Evolutionary conservation across 2,113 vertebrate species (phyloP).

Genomic region (Eulacestoma nigropectus): DNA sequence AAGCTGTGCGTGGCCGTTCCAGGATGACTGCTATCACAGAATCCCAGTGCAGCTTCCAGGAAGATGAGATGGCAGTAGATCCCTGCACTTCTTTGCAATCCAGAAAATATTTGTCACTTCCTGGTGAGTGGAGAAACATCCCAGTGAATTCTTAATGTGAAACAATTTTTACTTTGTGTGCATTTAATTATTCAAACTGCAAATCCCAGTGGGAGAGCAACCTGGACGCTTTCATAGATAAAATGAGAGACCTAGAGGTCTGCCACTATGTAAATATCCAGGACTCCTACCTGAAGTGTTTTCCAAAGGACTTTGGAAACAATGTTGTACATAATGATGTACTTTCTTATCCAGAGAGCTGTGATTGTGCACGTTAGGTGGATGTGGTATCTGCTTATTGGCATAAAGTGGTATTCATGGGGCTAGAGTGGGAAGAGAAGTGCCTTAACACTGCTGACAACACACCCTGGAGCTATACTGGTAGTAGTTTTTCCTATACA

Average conservation of each 20-base stretch:
- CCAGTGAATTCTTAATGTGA: background rate
- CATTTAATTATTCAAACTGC: background rate
- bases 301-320: background rate
- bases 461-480: background rate
- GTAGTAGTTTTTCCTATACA: background rate
- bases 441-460: background rate
- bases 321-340: background rate
- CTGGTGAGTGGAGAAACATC: constrained; percentile 54
- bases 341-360: background rate
- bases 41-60: constrained; percentile 14
- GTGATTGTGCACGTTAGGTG: background rate
- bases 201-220: background rate
- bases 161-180: background rate
- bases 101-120: constrained; percentile 3
- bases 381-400: background rate
- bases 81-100: background rate
- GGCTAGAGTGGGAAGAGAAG: background rate
- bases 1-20: constrained; percentile 63
- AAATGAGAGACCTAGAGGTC: background rate
- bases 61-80: constrained; percentile 72
- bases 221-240: background rate
- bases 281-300: background rate
- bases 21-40: constrained; percentile 70
- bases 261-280: background rate
- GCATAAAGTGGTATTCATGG: background rate